phyloP scores from a whole-genome alignment of 2,888 invertebrate genomes.

The Pharmacophagus antenor region DNA sequence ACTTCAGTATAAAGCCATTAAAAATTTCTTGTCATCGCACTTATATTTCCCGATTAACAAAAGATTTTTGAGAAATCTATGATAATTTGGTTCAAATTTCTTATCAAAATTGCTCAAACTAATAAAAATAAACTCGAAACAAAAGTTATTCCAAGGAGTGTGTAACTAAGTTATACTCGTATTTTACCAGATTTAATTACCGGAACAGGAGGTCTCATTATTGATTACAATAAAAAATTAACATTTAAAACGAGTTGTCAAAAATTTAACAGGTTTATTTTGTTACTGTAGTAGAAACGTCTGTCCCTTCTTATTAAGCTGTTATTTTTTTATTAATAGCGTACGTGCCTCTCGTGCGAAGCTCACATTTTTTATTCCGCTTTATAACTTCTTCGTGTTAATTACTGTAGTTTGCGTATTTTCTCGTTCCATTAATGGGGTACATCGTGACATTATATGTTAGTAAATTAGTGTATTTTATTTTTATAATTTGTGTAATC shows the following conservation, averaged over 20 bases:
- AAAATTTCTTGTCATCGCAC: too few species aligned
- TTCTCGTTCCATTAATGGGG: slow-evolving; percentile 10
- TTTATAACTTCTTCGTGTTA: slow-evolving; percentile 22
- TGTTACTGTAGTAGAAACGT: background rate
- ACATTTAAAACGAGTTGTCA: background rate
- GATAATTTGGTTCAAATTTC: too few species aligned
- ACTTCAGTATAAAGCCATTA: too few species aligned
- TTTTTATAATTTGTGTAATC: too few species aligned
- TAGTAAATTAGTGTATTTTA: background rate
- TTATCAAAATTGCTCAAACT: too few species aligned
- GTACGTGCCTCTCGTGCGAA: slow-evolving; percentile 4
- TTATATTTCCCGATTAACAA: too few species aligned
- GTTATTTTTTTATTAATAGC: slow-evolving; percentile 13
- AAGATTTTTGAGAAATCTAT: too few species aligned
- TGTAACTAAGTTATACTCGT: background rate
- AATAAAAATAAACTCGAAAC: too few species aligned
- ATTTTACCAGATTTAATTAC: too few species aligned
- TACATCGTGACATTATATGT: background rate
- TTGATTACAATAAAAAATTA: background rate
- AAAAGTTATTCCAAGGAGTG: background rate
- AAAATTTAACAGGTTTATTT: background rate
- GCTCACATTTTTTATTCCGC: slow-evolving; percentile 16
- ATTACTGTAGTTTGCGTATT: slow-evolving; percentile 22
- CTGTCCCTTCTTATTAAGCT: background rate
- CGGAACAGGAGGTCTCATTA: background rate